Evolutionary conservation across 2,888 invertebrate species (phyloP).

Genomic region (Neelides folsomi): DNA sequence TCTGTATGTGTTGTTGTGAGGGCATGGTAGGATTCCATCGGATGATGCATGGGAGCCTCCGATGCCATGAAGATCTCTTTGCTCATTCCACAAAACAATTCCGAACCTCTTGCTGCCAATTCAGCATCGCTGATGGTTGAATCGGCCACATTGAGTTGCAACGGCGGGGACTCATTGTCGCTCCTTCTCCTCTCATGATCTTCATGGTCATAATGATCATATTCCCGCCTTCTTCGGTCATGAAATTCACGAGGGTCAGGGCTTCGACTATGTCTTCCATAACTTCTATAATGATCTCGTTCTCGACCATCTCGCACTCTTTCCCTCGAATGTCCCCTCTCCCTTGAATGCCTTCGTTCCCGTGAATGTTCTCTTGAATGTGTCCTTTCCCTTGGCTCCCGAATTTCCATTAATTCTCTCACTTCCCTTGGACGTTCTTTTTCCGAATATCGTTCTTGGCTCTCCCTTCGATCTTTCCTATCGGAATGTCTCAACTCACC

Average conservation of each 20-base stretch:
- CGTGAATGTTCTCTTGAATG: background rate
- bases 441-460: background rate
- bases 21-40: constrained; percentile 16
- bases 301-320: too few relatives aligned
- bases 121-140: constrained; percentile 45
- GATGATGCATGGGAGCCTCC: constrained; percentile 15
- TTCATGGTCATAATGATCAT: background rate
- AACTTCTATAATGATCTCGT: background rate
- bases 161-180: constrained; percentile 36
- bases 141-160: constrained; percentile 42
- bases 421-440: background rate
- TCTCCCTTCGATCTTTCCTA: constrained; percentile 7
- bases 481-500: too few relatives aligned
- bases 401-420: background rate
- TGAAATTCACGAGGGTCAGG: background rate
- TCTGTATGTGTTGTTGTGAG: constrained; percentile 6
- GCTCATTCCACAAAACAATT: constrained; percentile 16
- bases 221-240: background rate
- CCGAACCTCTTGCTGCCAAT: constrained; percentile 31
- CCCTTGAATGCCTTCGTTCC: background rate
- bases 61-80: constrained; percentile 15
- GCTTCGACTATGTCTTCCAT: background rate
- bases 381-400: background rate
- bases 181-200: background rate
- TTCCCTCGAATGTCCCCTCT: background rate